A percentile compares a stretch with the other conserved stretches of the same genome.
phyloP scores from a whole-genome alignment of 2,113 vertebrate genomes.

The Leptobrachium leishanense region DNA sequence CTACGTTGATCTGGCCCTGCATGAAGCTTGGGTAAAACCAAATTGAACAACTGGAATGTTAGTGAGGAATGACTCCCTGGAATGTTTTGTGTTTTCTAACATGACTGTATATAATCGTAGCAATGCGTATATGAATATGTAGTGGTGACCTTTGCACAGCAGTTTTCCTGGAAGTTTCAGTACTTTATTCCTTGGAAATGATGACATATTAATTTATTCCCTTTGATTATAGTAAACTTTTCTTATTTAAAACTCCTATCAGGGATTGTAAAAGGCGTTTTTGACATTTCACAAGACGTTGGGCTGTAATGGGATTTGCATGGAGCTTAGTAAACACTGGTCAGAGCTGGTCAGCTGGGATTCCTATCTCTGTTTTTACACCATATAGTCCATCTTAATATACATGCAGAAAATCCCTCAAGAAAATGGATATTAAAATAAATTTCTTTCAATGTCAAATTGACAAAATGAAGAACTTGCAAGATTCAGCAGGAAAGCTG shows the following conservation, averaged over 20 bases:
- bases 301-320: constrained; percentile 29
- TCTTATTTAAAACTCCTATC: not conserved
- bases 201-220: too few species aligned
- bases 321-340: constrained; percentile 12
- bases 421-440: constrained; percentile 19
- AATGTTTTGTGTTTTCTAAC: too few species aligned
- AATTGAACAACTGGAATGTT: too few species aligned
- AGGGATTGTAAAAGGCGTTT: not conserved
- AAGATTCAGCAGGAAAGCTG: not conserved
- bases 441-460: constrained; percentile 15
- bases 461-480: constrained; percentile 5
- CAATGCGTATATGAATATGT: too few species aligned
- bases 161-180: too few species aligned
- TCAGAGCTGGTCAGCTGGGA: constrained; percentile 18
- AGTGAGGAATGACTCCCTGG: too few species aligned
- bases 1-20: too few species aligned
- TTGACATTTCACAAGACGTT: constrained; percentile 34
- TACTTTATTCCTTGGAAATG: too few species aligned
- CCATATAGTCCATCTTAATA: not conserved
- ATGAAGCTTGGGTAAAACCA: too few species aligned
- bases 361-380: constrained; percentile 9
- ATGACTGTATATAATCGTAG: too few species aligned
- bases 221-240: not conserved
- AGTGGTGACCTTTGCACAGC: too few species aligned
- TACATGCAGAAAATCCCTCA: not conserved